These are phyloP conservation scores for Dolichoris vasculosae DNA, from an alignment of 1,140 invertebrate genomes.

Conservation along the genomic window DNA sequence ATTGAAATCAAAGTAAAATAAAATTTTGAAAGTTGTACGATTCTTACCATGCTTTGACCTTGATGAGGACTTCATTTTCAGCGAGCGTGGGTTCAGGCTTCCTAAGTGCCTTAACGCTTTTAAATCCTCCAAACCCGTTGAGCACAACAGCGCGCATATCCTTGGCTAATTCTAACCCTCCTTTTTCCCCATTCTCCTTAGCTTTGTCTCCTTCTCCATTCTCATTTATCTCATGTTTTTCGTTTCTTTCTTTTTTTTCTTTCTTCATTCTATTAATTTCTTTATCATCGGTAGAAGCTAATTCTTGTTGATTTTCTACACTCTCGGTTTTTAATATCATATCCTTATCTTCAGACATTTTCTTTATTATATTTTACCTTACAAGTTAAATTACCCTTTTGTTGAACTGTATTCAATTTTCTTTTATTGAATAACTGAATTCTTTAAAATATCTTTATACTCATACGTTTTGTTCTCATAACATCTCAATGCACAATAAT, in stretches of 20 bases:
- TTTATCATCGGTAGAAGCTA: background rate
- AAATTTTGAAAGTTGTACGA: background rate
- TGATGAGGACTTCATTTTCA: constrained; percentile 88
- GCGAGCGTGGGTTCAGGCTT: constrained; percentile 83
- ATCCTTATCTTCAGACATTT: background rate
- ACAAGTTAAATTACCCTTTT: background rate
- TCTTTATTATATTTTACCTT: background rate
- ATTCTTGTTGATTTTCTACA: background rate
- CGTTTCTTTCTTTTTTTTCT: background rate
- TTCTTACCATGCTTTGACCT: constrained; percentile 90
- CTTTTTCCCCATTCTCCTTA: constrained; percentile 76
- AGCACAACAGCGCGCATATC: constrained; percentile 90
- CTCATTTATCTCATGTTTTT: constrained; percentile 1
- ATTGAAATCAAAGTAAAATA: background rate
- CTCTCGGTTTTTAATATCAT: background rate
- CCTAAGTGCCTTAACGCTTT: constrained; percentile 87
- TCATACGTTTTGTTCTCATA: background rate
- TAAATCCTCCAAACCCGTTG: constrained; percentile 88
- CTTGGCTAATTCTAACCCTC: constrained; percentile 79
- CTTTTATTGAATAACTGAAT: background rate
- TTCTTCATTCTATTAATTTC: background rate
- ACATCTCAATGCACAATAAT: background rate
- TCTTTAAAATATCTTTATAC: background rate
- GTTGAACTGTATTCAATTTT: background rate
- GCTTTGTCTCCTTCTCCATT: constrained; percentile 70